A percentile compares a stretch with the other conserved stretches of the same genome.
Evolutionary conservation across 1,140 invertebrate species (phyloP).

Genomic region (Steinernema feltiae): DNA sequence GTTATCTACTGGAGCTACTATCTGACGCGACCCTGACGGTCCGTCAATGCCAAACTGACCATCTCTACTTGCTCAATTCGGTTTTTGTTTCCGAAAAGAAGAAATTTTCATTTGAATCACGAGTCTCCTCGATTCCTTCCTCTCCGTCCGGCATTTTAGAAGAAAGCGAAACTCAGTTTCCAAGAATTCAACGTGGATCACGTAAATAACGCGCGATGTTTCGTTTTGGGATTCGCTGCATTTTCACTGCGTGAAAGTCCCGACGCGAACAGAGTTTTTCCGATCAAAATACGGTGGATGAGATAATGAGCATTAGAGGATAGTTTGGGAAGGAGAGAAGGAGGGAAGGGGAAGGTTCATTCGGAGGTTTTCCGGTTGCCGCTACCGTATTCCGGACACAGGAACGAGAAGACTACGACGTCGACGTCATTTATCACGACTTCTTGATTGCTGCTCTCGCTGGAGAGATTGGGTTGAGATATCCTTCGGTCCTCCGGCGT

Average conservation of each 20-base stretch:
- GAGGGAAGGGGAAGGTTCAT: not conserved
- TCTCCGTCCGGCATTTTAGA: not conserved
- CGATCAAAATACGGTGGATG: no score
- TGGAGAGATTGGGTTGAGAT: conserved; percentile 7
- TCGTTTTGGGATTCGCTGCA: no score
- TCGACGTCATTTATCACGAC: conserved; percentile 5
- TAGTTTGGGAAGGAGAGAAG: no score
- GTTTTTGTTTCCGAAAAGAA: not conserved
- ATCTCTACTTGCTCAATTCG: not conserved
- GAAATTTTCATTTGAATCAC: no score
- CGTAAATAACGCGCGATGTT: no score
- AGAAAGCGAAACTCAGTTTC: no score
- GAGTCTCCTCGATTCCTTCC: not conserved
- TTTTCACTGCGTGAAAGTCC: no score
- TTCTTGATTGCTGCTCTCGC: not conserved
- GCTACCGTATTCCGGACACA: not conserved
- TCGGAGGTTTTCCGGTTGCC: not conserved
- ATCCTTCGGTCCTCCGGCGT: not conserved
- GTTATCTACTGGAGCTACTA: conserved; percentile 49
- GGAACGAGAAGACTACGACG: conserved; percentile 3
- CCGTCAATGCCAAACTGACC: not conserved
- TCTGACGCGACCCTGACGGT: conserved; percentile 22
- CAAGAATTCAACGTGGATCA: no score
- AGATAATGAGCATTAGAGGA: no score
- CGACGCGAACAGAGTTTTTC: no score